Percentiles rank a stretch among this genome's conserved stretches.
Evolutionary conservation across 92 coral and sea anemone genomes (phyloP).

Genomic region (Parazoanthus swiftii): DNA sequence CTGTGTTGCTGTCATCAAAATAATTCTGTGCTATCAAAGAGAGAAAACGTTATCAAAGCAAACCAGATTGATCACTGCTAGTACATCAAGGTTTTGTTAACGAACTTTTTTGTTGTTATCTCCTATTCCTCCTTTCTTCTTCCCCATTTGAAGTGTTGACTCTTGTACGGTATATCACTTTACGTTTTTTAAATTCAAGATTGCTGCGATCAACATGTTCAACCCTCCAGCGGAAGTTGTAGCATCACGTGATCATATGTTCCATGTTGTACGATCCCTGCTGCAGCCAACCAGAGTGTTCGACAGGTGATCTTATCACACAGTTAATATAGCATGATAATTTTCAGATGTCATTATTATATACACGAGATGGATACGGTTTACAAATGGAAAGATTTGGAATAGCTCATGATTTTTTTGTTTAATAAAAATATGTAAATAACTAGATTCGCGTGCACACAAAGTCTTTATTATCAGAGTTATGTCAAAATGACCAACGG

Average conservation of each 20-base stretch:
- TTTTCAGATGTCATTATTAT: too few species aligned
- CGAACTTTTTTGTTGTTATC: background rate
- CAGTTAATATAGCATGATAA: background rate
- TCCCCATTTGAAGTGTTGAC: background rate
- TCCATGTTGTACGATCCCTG: slow-evolving; percentile 91
- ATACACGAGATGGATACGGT: too few species aligned
- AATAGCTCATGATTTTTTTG: too few species aligned
- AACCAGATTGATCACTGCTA: background rate
- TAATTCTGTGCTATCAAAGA: background rate
- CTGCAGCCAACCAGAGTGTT: slow-evolving; percentile 82
- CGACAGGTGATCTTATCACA: slow-evolving; percentile 68
- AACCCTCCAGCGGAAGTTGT: slow-evolving; percentile 90
- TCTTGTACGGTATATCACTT: background rate
- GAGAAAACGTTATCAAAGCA: background rate
- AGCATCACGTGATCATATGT: slow-evolving; percentile 98
- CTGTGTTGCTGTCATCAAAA: background rate
- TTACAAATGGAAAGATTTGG: too few species aligned
- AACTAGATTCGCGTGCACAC: background rate
- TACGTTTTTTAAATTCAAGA: slow-evolving; percentile 43
- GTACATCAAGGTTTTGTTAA: background rate
- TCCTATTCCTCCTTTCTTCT: background rate
- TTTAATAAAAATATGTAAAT: too few species aligned
- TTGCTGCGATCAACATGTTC: slow-evolving; percentile 90
- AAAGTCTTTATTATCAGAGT: too few species aligned
- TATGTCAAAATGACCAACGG: too few species aligned